A percentile compares a stretch with the other conserved stretches of the same genome.
Evolutionary conservation across 2,888 invertebrate species (phyloP).

Genomic region (Bedellia somnulentella): DNA sequence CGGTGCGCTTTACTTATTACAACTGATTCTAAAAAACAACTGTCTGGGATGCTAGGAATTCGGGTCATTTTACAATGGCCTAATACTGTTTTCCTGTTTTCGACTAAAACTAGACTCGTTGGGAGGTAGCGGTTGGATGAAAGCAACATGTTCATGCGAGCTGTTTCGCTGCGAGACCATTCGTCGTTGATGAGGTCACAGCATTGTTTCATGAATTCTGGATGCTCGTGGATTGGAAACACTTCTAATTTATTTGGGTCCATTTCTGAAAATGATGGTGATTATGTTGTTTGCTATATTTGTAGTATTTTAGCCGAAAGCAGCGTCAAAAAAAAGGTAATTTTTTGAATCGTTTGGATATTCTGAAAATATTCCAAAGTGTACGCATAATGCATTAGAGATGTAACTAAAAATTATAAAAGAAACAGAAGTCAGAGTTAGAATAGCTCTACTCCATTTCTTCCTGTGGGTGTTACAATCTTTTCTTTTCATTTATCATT

Average conservation of each 20-base stretch:
- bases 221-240: constrained; percentile 71
- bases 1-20: constrained; percentile 72
- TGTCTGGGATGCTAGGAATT: constrained; percentile 68
- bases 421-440: too few relatives aligned
- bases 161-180: constrained; percentile 82
- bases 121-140: constrained; percentile 74
- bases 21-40: constrained; percentile 82
- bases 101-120: constrained; percentile 69
- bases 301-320: too few relatives aligned
- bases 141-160: constrained; percentile 73
- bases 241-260: constrained; percentile 40
- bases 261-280: constrained; percentile 24
- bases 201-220: constrained; percentile 70
- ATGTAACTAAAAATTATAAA: too few relatives aligned
- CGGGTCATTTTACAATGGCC: constrained; percentile 80
- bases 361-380: too few relatives aligned
- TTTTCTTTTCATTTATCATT: too few relatives aligned
- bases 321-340: too few relatives aligned
- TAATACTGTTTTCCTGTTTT: constrained; percentile 58
- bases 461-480: too few relatives aligned
- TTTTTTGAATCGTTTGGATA: too few relatives aligned
- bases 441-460: too few relatives aligned
- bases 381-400: too few relatives aligned
- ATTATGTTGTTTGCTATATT: too few relatives aligned
- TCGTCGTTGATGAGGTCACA: constrained; percentile 81